These are phyloP conservation scores for Drosophila gaucha DNA, from an alignment of 2,888 invertebrate species.

Conservation along the genomic window DNA sequence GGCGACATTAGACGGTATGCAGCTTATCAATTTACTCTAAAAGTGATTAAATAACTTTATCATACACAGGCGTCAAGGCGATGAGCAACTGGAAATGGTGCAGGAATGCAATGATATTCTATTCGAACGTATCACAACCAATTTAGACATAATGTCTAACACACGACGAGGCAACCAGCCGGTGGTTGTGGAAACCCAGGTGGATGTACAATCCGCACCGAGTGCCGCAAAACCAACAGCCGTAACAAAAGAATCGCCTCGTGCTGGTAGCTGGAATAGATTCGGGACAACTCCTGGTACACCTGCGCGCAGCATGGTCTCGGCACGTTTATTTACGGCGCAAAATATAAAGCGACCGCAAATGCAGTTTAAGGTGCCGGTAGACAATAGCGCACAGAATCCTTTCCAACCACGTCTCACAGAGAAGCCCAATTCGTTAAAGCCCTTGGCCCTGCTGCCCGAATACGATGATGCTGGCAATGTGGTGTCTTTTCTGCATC, in stretches of 20 bases:
- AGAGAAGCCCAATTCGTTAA: constrained; percentile 94
- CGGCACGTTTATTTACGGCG: constrained; percentile 87
- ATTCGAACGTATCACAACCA: constrained; percentile 91
- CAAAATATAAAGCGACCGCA: constrained; percentile 93
- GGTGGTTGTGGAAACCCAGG: constrained; percentile 85
- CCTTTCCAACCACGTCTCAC: constrained; percentile 94
- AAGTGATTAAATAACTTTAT: not conserved
- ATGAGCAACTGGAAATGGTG: constrained; percentile 91
- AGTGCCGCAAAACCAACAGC: constrained; percentile 2
- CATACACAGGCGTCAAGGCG: constrained; percentile 85
- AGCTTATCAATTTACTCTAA: not conserved
- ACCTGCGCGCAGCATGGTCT: constrained; percentile 48
- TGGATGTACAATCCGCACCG: constrained; percentile 48
- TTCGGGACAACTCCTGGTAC: constrained; percentile 26
- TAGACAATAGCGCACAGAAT: constrained; percentile 90
- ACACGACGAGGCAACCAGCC: constrained; percentile 86
- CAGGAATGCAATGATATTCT: constrained; percentile 93
- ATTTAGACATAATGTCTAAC: constrained; percentile 88
- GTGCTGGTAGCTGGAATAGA: constrained; percentile 87
- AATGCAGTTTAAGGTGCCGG: constrained; percentile 91
- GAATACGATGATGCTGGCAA: constrained; percentile 88
- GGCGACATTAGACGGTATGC: constrained; percentile 84
- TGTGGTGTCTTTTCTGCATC: constrained; percentile 91
- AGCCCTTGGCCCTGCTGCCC: constrained; percentile 90
- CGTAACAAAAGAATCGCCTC: constrained; percentile 25